A percentile compares a stretch with the other conserved stretches of the same genome.
Evolutionary conservation across 30 jellyfish, hydroid and myxozoan genomes (phyloP).

Genomic region (Cassiopea xamachana): DNA sequence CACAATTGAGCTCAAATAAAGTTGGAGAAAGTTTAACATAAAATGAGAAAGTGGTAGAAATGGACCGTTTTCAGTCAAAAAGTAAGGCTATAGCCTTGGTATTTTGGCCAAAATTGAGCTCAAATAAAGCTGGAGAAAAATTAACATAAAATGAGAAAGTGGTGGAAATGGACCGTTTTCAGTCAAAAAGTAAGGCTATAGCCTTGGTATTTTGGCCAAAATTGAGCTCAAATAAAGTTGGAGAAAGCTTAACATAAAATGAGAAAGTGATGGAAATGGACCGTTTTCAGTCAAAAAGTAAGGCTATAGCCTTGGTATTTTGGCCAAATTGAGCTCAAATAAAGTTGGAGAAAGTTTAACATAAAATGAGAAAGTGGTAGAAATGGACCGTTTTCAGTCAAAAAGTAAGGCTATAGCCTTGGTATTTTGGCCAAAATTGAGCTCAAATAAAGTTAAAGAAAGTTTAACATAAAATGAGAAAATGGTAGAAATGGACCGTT

Average conservation of each 20-base stretch:
- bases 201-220: neutral
- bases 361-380: neutral
- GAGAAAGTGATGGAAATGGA: neutral
- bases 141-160: neutral
- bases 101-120: neutral
- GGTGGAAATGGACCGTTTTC: neutral
- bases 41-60: neutral
- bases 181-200: slow-evolving; percentile 23
- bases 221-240: neutral
- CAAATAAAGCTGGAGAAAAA: neutral
- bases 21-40: neutral
- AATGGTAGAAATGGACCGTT: neutral
- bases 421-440: neutral
- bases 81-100: neutral
- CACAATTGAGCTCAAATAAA: neutral
- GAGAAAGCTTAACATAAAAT: neutral
- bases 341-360: neutral
- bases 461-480: no score
- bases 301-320: neutral
- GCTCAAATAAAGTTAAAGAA: neutral
- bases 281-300: neutral
- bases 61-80: neutral
- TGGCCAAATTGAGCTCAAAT: neutral
- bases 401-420: neutral
- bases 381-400: neutral